Evolutionary conservation across 2,888 invertebrate species (phyloP), one percentile per base, ranked within the genome.

Genomic region (Hydraecia micacea): DNA sequence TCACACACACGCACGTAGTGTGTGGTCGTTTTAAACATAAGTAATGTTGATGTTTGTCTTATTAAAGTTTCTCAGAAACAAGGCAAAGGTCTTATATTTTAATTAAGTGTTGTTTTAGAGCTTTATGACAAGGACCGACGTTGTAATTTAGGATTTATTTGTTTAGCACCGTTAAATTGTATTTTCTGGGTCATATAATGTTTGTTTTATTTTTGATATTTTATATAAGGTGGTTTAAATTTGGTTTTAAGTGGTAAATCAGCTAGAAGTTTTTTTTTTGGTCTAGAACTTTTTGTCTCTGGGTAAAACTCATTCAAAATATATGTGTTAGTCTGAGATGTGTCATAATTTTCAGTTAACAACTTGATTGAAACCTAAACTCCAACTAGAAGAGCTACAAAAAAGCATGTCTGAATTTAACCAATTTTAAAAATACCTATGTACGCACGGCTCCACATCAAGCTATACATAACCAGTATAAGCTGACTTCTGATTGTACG

Each of bases 111-210:
- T 76, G 65, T 72, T 76, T 78, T 71, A 49, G 39, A 67, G 73
- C 77, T 87, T 86, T 87, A 87, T 81, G 77, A 84, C 79, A 62
- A 70, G 78, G 71, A 75, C 68, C 65, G 32, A 74, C 25, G 70
- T 73, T n/a, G 73, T 79, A 75, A 79, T 75, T 83, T 73, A 28
- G 72, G n/a, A 66, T 84, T 81, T 74, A 86, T 87, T 87, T 36
- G 15, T 87, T 87, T 85, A 87, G 49, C 75, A 70, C 77, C 84
- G 77, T 77, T 79, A 79, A 87, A 87, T 84, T 80, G 60, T 28
- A 72, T 82, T 81, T 72, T 62, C 28, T 13, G 60, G 58, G 32
- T 68, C 13, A 36, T 72, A 28, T 72, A 18, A 49, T 58, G 32
- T 58, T 18, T 13, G 32, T 28, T 63, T 62, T 62, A 25, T 67